Percentiles rank a stretch among this genome's conserved stretches.
These are phyloP conservation scores for Noctua comes DNA, from an alignment of 2,888 invertebrate species.

Conservation along the genomic window DNA sequence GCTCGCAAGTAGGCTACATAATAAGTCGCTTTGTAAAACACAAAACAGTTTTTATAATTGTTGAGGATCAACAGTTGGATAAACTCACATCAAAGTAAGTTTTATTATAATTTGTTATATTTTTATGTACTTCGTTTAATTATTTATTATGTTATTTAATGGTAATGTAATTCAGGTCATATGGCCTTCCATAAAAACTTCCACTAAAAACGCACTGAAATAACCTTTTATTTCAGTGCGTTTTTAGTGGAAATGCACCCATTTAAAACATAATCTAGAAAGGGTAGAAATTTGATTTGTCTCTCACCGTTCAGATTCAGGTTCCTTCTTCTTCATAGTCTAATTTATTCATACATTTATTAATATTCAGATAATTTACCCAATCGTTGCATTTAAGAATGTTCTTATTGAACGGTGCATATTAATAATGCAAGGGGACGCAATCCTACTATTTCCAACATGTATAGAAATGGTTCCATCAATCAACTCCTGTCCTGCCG, in stretches of 20 bases:
- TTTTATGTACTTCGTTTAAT: not conserved
- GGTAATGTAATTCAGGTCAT: not conserved
- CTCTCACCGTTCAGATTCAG: not conserved
- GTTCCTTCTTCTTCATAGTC: not conserved
- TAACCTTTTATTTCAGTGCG: not conserved
- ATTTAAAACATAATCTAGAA: not conserved
- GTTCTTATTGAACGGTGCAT: not conserved
- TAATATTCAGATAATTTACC: not conserved
- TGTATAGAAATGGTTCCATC: not conserved
- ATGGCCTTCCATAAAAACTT: too few species aligned
- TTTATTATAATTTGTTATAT: not conserved
- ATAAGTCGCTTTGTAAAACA: conserved; percentile 52
- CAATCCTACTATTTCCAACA: not conserved
- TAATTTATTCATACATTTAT: not conserved
- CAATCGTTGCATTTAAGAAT: not conserved
- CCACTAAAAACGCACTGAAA: too few species aligned
- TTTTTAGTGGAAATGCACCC: not conserved
- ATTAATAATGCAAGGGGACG: not conserved
- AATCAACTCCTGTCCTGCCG: not conserved
- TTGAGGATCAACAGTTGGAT: conserved; percentile 37
- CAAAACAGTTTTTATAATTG: conserved; percentile 49
- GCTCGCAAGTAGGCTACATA: conserved; percentile 52
- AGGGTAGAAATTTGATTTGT: not conserved
- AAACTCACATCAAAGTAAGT: conserved; percentile 49
- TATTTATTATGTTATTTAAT: conserved; percentile 1